These are phyloP conservation scores for Chaetorhynchus papuensis DNA, from an alignment of 2,113 vertebrate genomes.

Conservation along the genomic window DNA sequence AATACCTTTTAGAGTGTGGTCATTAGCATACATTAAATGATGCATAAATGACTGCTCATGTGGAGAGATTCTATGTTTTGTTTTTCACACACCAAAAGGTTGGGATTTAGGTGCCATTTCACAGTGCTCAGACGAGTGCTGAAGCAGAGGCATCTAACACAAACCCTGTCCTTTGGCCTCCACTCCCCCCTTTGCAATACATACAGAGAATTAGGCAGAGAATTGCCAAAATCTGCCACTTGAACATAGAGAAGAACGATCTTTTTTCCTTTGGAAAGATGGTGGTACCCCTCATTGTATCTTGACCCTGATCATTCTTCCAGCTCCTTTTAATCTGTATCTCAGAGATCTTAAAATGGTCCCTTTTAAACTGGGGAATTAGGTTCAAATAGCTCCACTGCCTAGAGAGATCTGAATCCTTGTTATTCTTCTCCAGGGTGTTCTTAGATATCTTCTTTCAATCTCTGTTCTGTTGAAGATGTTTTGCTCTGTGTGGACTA, in stretches of 20 bases:
- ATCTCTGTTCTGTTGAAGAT: background rate
- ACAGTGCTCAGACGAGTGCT: background rate
- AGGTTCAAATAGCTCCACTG: background rate
- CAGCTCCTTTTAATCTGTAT: background rate
- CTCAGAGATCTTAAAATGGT: background rate
- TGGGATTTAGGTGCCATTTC: background rate
- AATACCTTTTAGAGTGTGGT: background rate
- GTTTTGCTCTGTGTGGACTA: background rate
- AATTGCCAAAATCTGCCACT: background rate
- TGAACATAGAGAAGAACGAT: background rate
- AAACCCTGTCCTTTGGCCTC: background rate
- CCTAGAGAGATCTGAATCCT: background rate
- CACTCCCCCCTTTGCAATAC: background rate
- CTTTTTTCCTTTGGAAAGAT: background rate
- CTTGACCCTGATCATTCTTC: background rate
- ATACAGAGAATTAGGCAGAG: background rate
- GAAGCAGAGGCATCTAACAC: background rate
- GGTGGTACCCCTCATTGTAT: background rate
- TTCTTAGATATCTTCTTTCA: conserved; percentile 9
- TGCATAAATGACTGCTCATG: background rate
- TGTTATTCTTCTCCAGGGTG: conserved; percentile 25
- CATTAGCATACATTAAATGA: background rate
- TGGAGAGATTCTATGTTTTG: background rate
- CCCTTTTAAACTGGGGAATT: background rate
- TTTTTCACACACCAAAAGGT: background rate